Percentiles rank a stretch among this genome's conserved stretches.
These are phyloP conservation scores for Stictonetta naevosa DNA, from an alignment of 2,113 vertebrate species.

Conservation along the genomic window DNA sequence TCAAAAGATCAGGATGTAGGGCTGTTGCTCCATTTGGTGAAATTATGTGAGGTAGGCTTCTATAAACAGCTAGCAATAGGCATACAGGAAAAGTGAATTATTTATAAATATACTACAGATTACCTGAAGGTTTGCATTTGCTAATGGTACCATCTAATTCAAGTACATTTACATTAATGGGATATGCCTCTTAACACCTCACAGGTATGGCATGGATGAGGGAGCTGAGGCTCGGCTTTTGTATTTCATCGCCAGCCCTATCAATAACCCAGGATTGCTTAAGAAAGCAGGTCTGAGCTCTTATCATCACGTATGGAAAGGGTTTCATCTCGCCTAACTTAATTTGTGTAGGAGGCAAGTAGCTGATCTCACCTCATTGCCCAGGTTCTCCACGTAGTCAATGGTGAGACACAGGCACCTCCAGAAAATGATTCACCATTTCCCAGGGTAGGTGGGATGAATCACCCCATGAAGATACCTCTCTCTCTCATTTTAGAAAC, in stretches of 20 bases:
- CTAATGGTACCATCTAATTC: neutral
- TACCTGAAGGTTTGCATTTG: neutral
- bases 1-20: neutral
- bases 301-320: neutral
- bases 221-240: neutral
- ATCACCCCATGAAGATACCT: neutral
- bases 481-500: neutral
- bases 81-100: neutral
- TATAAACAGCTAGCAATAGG: neutral
- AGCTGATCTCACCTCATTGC: neutral
- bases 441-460: constrained; percentile 33
- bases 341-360: neutral
- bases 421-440: constrained; percentile 11
- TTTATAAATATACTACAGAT: neutral
- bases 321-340: neutral
- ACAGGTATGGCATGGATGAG: neutral
- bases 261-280: neutral
- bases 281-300: neutral
- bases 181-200: neutral
- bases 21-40: neutral
- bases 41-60: neutral
- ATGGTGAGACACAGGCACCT: neutral
- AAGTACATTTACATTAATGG: neutral
- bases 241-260: neutral
- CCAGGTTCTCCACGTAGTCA: neutral